Evolutionary conservation across 2,797 vertebrate species (phyloP).

Genomic region (Crenichthys baileyi): DNA sequence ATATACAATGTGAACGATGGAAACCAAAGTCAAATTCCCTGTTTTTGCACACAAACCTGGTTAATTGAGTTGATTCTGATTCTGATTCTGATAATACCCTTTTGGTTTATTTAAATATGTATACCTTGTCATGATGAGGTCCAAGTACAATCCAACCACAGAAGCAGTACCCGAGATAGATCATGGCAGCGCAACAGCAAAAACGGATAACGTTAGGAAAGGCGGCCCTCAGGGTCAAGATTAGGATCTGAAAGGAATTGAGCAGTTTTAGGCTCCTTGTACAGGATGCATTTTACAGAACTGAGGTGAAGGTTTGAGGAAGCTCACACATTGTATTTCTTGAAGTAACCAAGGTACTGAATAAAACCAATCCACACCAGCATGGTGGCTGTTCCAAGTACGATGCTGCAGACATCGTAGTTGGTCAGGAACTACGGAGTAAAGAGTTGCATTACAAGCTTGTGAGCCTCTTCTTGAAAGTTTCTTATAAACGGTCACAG

Average conservation of each 20-base stretch:
- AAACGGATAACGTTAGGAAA: constrained; percentile 93
- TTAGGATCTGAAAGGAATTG: constrained; percentile 85
- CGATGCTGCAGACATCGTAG: constrained; percentile 94
- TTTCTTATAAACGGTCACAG: background rate
- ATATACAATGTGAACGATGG: no score
- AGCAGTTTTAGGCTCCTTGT: background rate
- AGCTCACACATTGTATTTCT: constrained; percentile 93
- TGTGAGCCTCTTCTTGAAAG: background rate
- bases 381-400: constrained; percentile 92
- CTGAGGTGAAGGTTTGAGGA: background rate
- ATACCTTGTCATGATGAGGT: constrained; percentile 95
- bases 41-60: no score
- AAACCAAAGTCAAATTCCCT: no score
- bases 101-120: background rate
- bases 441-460: background rate
- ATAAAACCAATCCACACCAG: constrained; percentile 94
- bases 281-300: background rate
- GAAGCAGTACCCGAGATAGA: constrained; percentile 96
- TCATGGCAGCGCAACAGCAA: constrained; percentile 93
- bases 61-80: no score
- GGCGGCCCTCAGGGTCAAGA: constrained; percentile 90
- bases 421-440: constrained; percentile 86
- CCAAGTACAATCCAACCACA: constrained; percentile 98
- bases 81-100: no score
- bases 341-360: constrained; percentile 95